phyloP scores from a whole-genome alignment of 2,797 vertebrate genomes.

The Dromococcyx pavoninus region DNA sequence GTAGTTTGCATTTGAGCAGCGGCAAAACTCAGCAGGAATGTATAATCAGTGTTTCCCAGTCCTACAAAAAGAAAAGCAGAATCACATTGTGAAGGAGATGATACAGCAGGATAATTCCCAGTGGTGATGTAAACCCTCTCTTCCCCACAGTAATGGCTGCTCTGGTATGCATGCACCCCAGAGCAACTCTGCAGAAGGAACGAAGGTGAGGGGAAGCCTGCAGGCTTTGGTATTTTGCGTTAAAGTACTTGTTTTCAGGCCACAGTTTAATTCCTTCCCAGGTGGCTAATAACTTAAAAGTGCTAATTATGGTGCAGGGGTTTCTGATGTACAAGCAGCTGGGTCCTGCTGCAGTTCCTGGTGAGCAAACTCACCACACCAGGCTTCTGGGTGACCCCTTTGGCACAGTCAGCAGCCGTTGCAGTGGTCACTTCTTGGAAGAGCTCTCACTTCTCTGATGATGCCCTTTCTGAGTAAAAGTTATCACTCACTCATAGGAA shows the following conservation, averaged over 20 bases:
- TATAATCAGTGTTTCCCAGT: neutral
- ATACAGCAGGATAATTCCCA: constrained; percentile 1
- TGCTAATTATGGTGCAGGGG: neutral
- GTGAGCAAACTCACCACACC: neutral
- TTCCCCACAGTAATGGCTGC: neutral
- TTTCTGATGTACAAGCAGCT: neutral
- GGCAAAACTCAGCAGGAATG: constrained; percentile 9
- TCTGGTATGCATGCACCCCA: neutral
- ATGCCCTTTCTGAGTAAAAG: neutral
- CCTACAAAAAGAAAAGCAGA: neutral
- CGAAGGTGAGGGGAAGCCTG: neutral
- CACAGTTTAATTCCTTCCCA: neutral
- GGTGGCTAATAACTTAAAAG: neutral
- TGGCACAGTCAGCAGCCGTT: neutral
- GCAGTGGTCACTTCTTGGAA: neutral
- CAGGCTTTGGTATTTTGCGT: neutral
- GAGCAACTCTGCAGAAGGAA: neutral
- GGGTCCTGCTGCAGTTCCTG: neutral
- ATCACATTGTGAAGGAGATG: neutral
- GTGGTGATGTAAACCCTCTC: neutral
- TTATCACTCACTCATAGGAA: accelerated
- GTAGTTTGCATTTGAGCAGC: constrained; percentile 25
- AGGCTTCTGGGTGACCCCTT: neutral
- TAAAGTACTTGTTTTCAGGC: neutral
- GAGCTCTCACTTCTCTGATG: neutral